These are phyloP conservation scores for Oligia fasciuncula DNA, from an alignment of 2,888 invertebrate genomes.

Conservation along the genomic window DNA sequence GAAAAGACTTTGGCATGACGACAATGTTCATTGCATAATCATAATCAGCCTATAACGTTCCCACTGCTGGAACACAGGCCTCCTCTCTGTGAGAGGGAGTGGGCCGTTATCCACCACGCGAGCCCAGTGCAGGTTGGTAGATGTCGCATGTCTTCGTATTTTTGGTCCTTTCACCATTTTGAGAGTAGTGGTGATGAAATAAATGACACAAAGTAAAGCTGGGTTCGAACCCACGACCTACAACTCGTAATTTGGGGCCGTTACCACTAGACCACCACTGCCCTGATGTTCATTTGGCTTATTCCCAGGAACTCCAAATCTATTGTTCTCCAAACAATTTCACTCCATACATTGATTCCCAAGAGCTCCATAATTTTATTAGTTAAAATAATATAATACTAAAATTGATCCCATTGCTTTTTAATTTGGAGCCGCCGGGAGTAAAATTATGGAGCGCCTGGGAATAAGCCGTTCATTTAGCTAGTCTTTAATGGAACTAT, in stretches of 20 bases:
- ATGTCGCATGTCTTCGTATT: not conserved
- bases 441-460: too few relatives aligned
- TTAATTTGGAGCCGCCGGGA: too few relatives aligned
- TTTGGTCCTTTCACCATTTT: not conserved
- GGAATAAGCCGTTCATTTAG: conserved; percentile 24
- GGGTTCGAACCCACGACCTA: not conserved
- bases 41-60: not conserved
- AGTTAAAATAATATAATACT: too few relatives aligned
- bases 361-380: too few relatives aligned
- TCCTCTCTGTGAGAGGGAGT: not conserved
- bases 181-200: not conserved
- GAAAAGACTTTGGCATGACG: conserved; percentile 12
- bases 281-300: conserved; percentile 33
- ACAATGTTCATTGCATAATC: not conserved
- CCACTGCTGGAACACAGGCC: not conserved
- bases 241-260: not conserved
- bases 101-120: not conserved
- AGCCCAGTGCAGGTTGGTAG: not conserved
- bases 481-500: conserved; percentile 64
- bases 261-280: not conserved
- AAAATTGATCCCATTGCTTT: too few relatives aligned
- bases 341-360: too few relatives aligned
- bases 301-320: too few relatives aligned
- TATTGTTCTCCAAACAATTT: too few relatives aligned
- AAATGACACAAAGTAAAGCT: not conserved